These are phyloP conservation scores for Anas platyrhynchos DNA, from an alignment of 2,113 vertebrate species.

Conservation along the genomic window DNA sequence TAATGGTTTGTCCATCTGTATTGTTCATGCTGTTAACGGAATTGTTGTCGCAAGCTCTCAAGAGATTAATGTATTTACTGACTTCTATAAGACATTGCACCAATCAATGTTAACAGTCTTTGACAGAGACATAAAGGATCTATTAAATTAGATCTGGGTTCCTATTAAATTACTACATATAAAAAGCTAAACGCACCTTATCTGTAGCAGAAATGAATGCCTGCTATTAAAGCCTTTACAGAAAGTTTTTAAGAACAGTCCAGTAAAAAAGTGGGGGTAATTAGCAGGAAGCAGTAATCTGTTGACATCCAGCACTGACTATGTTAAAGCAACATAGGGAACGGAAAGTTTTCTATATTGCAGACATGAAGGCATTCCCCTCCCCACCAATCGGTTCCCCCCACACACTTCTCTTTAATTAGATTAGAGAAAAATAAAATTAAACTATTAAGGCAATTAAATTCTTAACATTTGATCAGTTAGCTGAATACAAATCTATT, in stretches of 20 bases:
- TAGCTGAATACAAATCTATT: slow-evolving; percentile 74
- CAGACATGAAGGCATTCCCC: slow-evolving; percentile 25
- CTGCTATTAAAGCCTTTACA: slow-evolving; percentile 73
- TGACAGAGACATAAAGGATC: slow-evolving; percentile 76
- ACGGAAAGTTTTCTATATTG: not conserved
- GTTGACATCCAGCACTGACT: not conserved
- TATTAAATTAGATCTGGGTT: slow-evolving; percentile 76
- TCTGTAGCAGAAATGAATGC: slow-evolving; percentile 81
- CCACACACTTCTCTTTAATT: slow-evolving; percentile 68
- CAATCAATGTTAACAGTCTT: slow-evolving; percentile 72
- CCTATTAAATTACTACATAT: slow-evolving; percentile 75
- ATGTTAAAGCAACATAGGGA: not conserved
- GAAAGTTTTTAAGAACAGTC: slow-evolving; percentile 58
- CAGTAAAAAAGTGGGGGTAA: slow-evolving; percentile 17
- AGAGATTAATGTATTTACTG: slow-evolving; percentile 76
- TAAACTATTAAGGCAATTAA: slow-evolving; percentile 81
- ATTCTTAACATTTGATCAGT: slow-evolving; percentile 77
- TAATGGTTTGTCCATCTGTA: slow-evolving; percentile 1
- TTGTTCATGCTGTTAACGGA: slow-evolving; percentile 23
- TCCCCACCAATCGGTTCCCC: slow-evolving; percentile 18
- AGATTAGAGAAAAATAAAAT: slow-evolving; percentile 83
- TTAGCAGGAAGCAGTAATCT: slow-evolving; percentile 32
- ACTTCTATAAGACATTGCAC: slow-evolving; percentile 63
- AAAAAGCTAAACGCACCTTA: slow-evolving; percentile 72
- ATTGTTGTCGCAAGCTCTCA: slow-evolving; percentile 43